Evolutionary conservation across 2,113 vertebrate species (phyloP), one percentile per base, ranked within the genome.

Genomic region (Malurus cyaneus): DNA sequence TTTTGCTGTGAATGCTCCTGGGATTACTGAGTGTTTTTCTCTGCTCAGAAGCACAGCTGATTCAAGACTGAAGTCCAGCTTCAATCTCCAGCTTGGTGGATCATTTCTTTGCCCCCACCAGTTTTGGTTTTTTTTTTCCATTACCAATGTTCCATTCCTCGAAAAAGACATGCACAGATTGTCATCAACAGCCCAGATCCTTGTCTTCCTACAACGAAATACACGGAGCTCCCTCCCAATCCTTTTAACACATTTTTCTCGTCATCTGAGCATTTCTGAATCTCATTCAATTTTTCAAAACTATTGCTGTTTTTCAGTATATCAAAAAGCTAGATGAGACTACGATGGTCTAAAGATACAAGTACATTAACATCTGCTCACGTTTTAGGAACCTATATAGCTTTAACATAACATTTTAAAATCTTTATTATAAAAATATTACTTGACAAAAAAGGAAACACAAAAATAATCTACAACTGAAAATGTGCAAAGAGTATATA

Each of bases 401-500:
- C 41, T 93, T 74, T 62, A 86, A 32, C 4, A 21, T 9, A 76
- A n/a, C 13, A 34, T 61, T 85, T 93, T 5, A 34, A 79, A 82
- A 76, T 76, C 36, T 81, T 36, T n/a, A 42, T 76, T 53, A 72
- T 29, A 50, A 61, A 79, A 72, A 12, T 18, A 72, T 57, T 82
- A 36, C 62, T 57, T 88, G 31, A 79, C 70, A 77, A 80, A 88
- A 93, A 92, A 83, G 53, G 59, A 92, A 93, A 60, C 46, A 81
- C 54, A 76, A 88, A 93, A 93, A 92, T 92, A 89, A 80, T 29
- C 49, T 65, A 69, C 26, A 89, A 94, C 34, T 76, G 46, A 89
- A 85, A 61, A 86, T 50, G 53, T 79, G 47, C 41, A 71, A 71
- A 80, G 25, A 47, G 5, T 53, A 53, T 70, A 59, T 89, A 31